Evolutionary conservation across 2,113 vertebrate species (phyloP).

Genomic region (Gadus chalcogrammus): DNA sequence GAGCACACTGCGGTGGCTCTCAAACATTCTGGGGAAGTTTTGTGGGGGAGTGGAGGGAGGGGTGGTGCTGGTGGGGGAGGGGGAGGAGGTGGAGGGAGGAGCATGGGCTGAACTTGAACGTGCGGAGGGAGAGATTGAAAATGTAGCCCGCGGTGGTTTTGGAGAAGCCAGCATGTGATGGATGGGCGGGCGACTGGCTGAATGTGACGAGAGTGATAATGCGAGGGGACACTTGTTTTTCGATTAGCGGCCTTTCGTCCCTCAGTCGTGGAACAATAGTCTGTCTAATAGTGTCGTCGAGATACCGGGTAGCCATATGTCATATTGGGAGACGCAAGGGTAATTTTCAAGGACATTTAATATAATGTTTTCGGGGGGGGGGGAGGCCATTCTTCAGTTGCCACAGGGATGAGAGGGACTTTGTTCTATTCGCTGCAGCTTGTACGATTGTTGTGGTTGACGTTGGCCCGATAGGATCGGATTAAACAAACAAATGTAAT

Average conservation of each 20-base stretch:
- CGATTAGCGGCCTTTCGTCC: conserved; percentile 19
- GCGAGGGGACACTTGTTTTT: conserved; percentile 15
- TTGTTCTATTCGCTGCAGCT: background rate
- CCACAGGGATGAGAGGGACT: background rate
- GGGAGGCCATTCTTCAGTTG: background rate
- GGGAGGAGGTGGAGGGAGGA: no score
- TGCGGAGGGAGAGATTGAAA: conserved; percentile 39
- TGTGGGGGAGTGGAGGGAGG: no score
- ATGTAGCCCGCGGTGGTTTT: conserved; percentile 62
- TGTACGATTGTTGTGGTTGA: background rate
- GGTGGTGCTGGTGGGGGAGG: no score
- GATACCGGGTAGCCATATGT: no score
- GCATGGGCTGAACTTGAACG: conserved; percentile 28
- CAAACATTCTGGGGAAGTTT: background rate
- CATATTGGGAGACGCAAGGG: no score
- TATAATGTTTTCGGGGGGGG: background rate
- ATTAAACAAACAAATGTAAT: background rate
- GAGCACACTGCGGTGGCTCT: background rate
- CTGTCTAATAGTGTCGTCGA: background rate
- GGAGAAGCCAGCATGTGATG: conserved; percentile 47
- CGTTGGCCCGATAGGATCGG: background rate
- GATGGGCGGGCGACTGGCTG: conserved; percentile 32
- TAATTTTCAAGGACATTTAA: no score
- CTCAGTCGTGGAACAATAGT: background rate
- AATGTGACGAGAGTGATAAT: conserved; percentile 31